Evolutionary conservation across 2,113 vertebrate species (phyloP), one percentile per base, ranked within the genome.

Genomic region (Anser brachyrhynchus): DNA sequence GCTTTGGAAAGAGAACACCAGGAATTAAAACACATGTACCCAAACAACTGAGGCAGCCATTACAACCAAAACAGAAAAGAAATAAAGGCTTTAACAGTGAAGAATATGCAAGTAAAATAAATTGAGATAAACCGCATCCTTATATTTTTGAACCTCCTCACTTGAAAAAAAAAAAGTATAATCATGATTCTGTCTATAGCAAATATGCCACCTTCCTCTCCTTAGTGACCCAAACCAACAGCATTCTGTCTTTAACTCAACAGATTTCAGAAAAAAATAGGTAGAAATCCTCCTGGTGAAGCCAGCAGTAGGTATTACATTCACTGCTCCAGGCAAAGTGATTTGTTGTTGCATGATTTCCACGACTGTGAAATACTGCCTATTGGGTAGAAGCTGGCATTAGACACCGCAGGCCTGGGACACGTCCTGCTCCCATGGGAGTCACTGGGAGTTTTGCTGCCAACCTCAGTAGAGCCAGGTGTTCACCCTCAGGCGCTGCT

Each of bases 401-500:
- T 54, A 81, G 58, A 39, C 62, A 29, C 44, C 0, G 0, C 17
- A 26, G 16, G 54, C 58, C 55, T 90, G 62, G 31, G 51, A 71
- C 90, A 75, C 29, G 15, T 95, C 57, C 37, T 78, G 18, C 43
- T 89, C 59, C 57, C 49, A 37, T 73, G 70, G 66, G 43, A 84
- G 43, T 90, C 86, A 29, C 51, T 65, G 61, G 29, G 49, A 72
- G 12, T 84, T 94, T 58, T 93, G 52, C 88, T 72, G 20, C 58
- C 58, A 67, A 57, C 51, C 21, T 58, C 51, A 59, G 44, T 31
- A 21, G 19, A 94, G 76, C 90, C 95, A 96, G 86, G 90, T 96
- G 92, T 95, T 95, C 69, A 75, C 44, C 93, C 80, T 15, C 69
- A 91, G 85, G 92, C 80, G 28, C 52, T 52, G 5, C 73, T 81